Conservation (phyloP, 2,113 vertebrate species). For the Dromaius novaehollandiae region DNA sequence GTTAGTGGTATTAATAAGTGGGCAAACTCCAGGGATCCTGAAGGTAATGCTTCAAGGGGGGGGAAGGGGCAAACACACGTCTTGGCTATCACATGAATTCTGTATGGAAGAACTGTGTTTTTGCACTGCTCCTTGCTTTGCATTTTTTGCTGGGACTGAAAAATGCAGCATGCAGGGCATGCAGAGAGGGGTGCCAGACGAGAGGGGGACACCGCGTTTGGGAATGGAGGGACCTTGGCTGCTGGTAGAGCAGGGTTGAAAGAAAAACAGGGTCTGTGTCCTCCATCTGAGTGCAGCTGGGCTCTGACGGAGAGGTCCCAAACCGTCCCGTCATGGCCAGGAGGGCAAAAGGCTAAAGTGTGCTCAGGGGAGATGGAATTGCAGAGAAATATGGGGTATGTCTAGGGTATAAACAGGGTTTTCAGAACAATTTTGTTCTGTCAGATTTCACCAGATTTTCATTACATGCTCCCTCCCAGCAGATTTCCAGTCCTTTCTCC, state of each 20-base stretch:
- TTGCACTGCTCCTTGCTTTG: background rate
- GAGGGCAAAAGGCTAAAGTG: fast-evolving
- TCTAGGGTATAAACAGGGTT: background rate
- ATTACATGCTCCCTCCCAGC: background rate
- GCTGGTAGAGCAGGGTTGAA: background rate
- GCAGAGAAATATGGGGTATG: background rate
- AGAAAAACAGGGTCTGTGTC: background rate
- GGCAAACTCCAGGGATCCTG: slow-evolving; percentile 30
- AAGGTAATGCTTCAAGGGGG: background rate
- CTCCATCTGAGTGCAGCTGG: background rate
- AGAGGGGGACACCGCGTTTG: background rate
- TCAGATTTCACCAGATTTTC: background rate
- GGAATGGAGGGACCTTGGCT: background rate
- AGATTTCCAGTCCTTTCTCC: background rate
- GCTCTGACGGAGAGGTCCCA: background rate
- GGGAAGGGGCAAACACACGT: background rate
- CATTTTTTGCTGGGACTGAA: background rate
- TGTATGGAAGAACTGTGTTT: background rate
- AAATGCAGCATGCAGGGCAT: background rate
- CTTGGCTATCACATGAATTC: background rate
- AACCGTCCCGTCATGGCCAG: background rate
- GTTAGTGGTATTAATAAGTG: slow-evolving; percentile 31
- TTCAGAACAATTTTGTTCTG: background rate
- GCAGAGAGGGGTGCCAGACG: background rate
- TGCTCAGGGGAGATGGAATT: background rate